Base-by-base conservation (phyloP, 1,140 invertebrate species). In the Homalodisca vitripennis region DNA sequence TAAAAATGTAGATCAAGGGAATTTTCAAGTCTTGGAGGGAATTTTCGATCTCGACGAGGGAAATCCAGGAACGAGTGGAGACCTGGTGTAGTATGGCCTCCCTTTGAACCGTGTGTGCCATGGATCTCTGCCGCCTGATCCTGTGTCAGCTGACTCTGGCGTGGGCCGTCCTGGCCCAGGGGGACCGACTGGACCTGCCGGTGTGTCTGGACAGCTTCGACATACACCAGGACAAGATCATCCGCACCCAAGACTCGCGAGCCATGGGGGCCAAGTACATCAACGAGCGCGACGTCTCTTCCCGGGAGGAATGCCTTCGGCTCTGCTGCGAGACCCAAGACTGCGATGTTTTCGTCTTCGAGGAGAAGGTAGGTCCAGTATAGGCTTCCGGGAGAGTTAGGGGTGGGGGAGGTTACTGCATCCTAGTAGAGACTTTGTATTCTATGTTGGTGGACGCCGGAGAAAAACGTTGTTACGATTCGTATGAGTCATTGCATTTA, bases 311-410 rank as follows among this genome's bases (percentile, higher is more conserved):
- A 74, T 97, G 94, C 79, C 82, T 94, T 67, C 85, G 87, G 30
- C 85, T 93, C 63, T 97, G 95, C 81, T 96, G 93, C 79, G 87
- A 92, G 77, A 95, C 92, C 0, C 86, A 89, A 24, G 80, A 85
- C 55, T 97, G 95, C 78, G 94, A 96, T 80, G 92, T 96, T 12
- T 95, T 94, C 77, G 89, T 97, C 71, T 97, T 91, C 76, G 93
- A 97, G 79, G 90, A 95, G 77, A 95, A 95, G 87, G 92, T 94
- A 79, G 78, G 69, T 27, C 12, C 12, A 17, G n/a, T n/a, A n/a
- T n/a, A 10, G 34, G 6, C 34, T 17, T 41, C 34, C 17, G 34
- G 34, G 34, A n/a, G 6, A 41, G 34, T 41, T 17, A 17, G 34
- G 6, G 34, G 17, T 41, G 34, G 17, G 6, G 34, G 34, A 41